Base-by-base conservation (phyloP, 2,797 vertebrate species). In the Neosalanx taihuensis region DNA sequence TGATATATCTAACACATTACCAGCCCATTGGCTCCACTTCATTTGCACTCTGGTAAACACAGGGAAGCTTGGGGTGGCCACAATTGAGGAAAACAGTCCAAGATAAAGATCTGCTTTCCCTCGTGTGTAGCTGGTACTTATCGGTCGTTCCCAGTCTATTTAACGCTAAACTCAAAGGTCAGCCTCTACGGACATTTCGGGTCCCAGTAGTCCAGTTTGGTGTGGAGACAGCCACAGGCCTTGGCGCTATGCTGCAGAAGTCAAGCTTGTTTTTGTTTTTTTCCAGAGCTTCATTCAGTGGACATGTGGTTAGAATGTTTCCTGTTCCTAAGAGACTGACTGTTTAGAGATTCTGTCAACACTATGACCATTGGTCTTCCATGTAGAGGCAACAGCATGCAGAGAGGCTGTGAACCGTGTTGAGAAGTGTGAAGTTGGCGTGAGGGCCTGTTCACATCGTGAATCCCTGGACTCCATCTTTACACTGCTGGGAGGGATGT, bases 341-440 rank as follows among this genome's bases (percentile, higher is more conserved):
- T 83, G 85, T 85, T 89, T 84, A 72, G 57, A 30, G 70, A 79
- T 66, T 87, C 84, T 84, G 79, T 89, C 87, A 89, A 70, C 84
- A 64, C 69, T 62, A n/a, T 64, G 75, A 68, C 69, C 49, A 73
- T 56, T 63, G 70, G 82, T 76, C 74, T 51, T 70, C 71, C 1
- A 26, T 74, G 81, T 73, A 51, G 79, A 53, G 76, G 6, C 26
- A 82, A 26, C 23, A 74, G 74, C 84, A 79, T 73, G 72, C 78
- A 72, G 67, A 35, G 81, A 78, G 81, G 87, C 86, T 86, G 81
- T 78, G 80, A 87, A 89, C 81, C 85, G 85, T 23, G 80, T 76
- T 77, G 63, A 79, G 67, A 80, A 83, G 79, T 51, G 29, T 60
- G 68, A 78, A 86, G 49, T 67, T 71, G 59, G 79, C 76, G 71